Percentiles rank a stretch among this genome's conserved stretches.
phyloP scores from a whole-genome alignment of 2,113 vertebrate genomes.

The Pachycephala philippinensis region DNA sequence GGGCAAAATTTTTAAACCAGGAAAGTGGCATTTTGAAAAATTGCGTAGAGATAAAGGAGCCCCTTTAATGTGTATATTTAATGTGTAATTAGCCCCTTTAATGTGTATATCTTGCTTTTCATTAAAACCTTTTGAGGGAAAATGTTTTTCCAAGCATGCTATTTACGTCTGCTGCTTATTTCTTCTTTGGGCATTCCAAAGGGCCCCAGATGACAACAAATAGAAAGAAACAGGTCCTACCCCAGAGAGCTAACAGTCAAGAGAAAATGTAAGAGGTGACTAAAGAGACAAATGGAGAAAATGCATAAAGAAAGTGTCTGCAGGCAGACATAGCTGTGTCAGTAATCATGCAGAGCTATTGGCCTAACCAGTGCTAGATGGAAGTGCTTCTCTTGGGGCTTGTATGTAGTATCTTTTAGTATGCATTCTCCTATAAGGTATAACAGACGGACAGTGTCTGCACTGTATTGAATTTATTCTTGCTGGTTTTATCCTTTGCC shows the following conservation, averaged over 20 bases:
- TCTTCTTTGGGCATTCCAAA: background rate
- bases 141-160: background rate
- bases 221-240: background rate
- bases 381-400: background rate
- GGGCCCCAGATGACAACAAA: background rate
- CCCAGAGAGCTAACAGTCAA: background rate
- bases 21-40: background rate
- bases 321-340: background rate
- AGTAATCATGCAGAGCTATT: background rate
- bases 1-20: background rate
- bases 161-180: background rate
- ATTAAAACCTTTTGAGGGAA: background rate
- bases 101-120: background rate
- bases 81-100: background rate
- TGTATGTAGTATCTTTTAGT: background rate
- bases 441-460: background rate
- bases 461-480: constrained; percentile 3
- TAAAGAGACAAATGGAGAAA: constrained; percentile 1
- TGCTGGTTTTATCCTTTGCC: background rate
- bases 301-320: background rate
- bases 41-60: background rate
- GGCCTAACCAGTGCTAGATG: background rate
- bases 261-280: background rate
- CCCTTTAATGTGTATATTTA: background rate
- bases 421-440: background rate